Percentiles rank a stretch among this genome's conserved stretches.
Evolutionary conservation across 2,888 invertebrate species (phyloP).

Genomic region (Rhaphigaster nebulosa): DNA sequence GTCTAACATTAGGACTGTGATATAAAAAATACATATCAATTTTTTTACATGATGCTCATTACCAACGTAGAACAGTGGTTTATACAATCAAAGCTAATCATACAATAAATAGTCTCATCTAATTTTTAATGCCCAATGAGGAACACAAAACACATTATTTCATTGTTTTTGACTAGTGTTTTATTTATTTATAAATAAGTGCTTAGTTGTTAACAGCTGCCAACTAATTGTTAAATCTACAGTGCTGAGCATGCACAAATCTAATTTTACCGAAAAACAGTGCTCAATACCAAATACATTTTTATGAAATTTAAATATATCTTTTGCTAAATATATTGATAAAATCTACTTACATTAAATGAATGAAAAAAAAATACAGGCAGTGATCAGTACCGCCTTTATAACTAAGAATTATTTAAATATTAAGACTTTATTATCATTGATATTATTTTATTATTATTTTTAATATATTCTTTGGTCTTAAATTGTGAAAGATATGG

Average conservation of each 20-base stretch:
- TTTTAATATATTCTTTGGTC: slow-evolving; percentile 48
- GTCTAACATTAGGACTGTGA: background rate
- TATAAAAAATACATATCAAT: background rate
- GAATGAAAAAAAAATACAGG: slow-evolving; percentile 25
- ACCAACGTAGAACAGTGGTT: background rate
- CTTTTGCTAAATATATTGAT: slow-evolving; percentile 7
- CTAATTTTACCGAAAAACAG: slow-evolving; percentile 8
- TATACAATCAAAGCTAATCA: background rate
- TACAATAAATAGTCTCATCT: background rate
- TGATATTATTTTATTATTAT: slow-evolving; percentile 16
- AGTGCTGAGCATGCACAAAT: slow-evolving; percentile 11
- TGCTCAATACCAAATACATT: slow-evolving; percentile 17
- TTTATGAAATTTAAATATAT: slow-evolving; percentile 26
- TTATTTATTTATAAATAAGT: slow-evolving; percentile 11
- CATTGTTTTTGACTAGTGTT: slow-evolving; percentile 40
- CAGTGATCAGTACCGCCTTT: slow-evolving; percentile 21
- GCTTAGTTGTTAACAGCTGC: slow-evolving; percentile 10
- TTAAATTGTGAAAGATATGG: slow-evolving; percentile 32
- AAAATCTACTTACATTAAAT: slow-evolving; percentile 38
- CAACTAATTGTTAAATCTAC: slow-evolving; percentile 21
- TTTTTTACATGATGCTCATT: background rate
- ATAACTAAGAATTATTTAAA: slow-evolving; percentile 30
- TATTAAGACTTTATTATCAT: slow-evolving; percentile 28
- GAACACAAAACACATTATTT: slow-evolving; percentile 11
- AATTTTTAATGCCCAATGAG: slow-evolving; percentile 17